A percentile compares a stretch with the other conserved stretches of the same genome.
Conservation (phyloP, 2,888 invertebrate genomes). For the Oligia strigilis region DNA sequence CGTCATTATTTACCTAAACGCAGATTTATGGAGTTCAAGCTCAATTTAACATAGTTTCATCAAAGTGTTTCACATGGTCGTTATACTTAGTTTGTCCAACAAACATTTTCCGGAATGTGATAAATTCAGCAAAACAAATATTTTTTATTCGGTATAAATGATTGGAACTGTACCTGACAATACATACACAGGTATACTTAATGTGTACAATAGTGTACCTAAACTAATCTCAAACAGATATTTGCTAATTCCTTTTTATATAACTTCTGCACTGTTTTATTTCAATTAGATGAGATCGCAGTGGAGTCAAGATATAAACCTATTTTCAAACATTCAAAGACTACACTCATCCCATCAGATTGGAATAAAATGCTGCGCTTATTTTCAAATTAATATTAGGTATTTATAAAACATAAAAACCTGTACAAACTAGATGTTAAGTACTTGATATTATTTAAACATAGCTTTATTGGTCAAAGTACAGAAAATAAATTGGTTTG, state of each 20-base stretch:
- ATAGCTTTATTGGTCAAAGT: slow-evolving; percentile 64
- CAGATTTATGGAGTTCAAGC: neutral
- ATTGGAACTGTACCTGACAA: neutral
- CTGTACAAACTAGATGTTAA: slow-evolving; percentile 71
- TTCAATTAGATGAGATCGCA: neutral
- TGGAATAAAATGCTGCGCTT: neutral
- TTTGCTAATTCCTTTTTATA: neutral
- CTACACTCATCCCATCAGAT: neutral
- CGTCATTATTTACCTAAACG: neutral
- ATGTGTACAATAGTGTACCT: neutral
- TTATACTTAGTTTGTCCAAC: neutral
- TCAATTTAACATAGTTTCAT: neutral
- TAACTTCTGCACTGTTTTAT: slow-evolving; percentile 4
- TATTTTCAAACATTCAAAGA: neutral
- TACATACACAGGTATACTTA: neutral
- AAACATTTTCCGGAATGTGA: neutral
- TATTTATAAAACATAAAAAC: slow-evolving; percentile 48
- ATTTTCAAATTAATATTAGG: slow-evolving; percentile 30
- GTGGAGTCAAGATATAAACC: neutral
- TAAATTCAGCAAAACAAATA: neutral
- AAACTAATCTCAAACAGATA: slow-evolving; percentile 6
- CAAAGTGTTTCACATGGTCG: neutral
- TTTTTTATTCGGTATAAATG: neutral
- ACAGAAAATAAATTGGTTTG: slow-evolving; percentile 74
- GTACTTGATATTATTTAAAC: slow-evolving; percentile 62